Base-by-base conservation (phyloP, 2,797 vertebrate genomes). In the Phoebastria nigripes region DNA sequence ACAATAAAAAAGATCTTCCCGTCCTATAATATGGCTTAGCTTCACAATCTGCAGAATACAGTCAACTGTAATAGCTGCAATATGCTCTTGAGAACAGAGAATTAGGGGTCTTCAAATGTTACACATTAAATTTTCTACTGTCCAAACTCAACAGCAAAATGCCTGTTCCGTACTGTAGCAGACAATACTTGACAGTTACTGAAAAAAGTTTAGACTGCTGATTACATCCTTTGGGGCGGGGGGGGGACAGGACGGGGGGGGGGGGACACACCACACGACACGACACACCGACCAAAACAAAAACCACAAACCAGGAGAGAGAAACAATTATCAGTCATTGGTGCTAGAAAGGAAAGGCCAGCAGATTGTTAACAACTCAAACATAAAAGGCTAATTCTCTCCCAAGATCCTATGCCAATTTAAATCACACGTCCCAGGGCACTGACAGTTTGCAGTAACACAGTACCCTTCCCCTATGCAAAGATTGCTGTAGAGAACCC, bases 361-460 rank as follows among this genome's bases (percentile, higher is more conserved):
- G 59, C 29, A 51, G 47, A 78, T 37, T 89, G 93, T 72, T 84
- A 95, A 82, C 65, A 89, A 25, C 44, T 88, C 26, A 56, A 52
- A 88, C 15, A 56, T n/a, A 90, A 81, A 96, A 91, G 61, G 84
- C 41, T 73, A 71, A 85, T 85, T 89, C 67, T 87, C 56, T 92
- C 28, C 33, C 25, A 58, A 77, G 67, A 85, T 62, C 25, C 58
- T 67, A 35, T 4, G 15, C 58, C 89, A 69, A 31, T 14, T 46
- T 76, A 89, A 89, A 92, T 79, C 52, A 11, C 58, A 31, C 3
- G 1, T 82, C 56, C 55, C 41, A 69, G 31, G 46, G 61, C 66
- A 59, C 5, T 8, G 28, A 29, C 35, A 81, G 37, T 22, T 17
- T 61, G 58, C 37, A 89, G 35, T 15, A 56, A 61, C 37, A 56